phyloP scores from a whole-genome alignment of 1,140 invertebrate species.

The Diprion similis region DNA sequence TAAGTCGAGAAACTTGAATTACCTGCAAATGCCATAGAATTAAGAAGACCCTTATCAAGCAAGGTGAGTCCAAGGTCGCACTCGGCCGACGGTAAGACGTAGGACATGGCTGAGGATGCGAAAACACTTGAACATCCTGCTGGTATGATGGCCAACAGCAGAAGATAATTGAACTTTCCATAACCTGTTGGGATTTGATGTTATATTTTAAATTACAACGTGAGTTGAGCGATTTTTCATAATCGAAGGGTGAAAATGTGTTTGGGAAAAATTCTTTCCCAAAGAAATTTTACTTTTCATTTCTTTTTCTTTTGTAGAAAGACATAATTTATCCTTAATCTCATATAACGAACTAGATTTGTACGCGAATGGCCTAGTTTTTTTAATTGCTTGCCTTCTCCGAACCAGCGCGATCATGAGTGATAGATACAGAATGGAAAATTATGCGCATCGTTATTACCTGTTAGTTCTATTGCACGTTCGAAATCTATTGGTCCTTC shows the following conservation, averaged over 20 bases:
- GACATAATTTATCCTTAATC: too few relatives aligned
- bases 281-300: too few relatives aligned
- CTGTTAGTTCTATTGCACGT: slow-evolving; percentile 39
- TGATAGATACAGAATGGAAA: too few relatives aligned
- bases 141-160: slow-evolving; percentile 47
- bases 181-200: slow-evolving; percentile 35
- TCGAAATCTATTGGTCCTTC: slow-evolving; percentile 45
- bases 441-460: slow-evolving; percentile 18
- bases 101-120: slow-evolving; percentile 49
- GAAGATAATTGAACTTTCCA: slow-evolving; percentile 53
- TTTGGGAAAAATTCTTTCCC: too few relatives aligned
- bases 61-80: slow-evolving; percentile 49
- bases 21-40: slow-evolving; percentile 59
- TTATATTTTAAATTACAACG: neutral
- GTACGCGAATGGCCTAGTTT: too few relatives aligned
- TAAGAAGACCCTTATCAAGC: slow-evolving; percentile 51
- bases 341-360: too few relatives aligned
- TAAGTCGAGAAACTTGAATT: slow-evolving; percentile 16
- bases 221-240: too few relatives aligned
- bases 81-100: slow-evolving; percentile 50
- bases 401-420: too few relatives aligned
- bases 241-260: too few relatives aligned
- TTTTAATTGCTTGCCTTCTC: too few relatives aligned
- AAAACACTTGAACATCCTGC: slow-evolving; percentile 49
- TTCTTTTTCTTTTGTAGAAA: too few relatives aligned